These are phyloP conservation scores for Melanchra persicariae DNA, from an alignment of 2,888 invertebrate species.

Conservation along the genomic window DNA sequence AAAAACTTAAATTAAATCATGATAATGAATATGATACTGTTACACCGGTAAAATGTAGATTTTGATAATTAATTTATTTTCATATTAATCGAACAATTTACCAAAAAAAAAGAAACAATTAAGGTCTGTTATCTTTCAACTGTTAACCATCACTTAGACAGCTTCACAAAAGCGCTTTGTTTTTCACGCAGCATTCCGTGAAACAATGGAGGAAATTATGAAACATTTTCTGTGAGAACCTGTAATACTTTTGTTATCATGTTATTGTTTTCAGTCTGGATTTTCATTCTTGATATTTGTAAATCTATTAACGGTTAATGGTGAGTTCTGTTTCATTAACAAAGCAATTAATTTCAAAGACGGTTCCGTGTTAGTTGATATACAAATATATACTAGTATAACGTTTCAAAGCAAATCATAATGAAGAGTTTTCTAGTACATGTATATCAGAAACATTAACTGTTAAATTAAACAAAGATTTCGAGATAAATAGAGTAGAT, in stretches of 20 bases:
- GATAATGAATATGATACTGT: no score
- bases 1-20: no score
- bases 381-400: no score
- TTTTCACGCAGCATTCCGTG: background rate
- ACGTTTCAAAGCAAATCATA: background rate
- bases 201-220: conserved; percentile 1
- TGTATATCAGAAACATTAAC: background rate
- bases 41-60: no score
- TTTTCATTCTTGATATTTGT: background rate
- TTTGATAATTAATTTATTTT: no score
- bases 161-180: conserved; percentile 24
- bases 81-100: no score
- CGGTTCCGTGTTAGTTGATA: no score
- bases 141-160: conserved; percentile 15
- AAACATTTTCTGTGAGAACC: conserved; percentile 17
- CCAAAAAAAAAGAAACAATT: no score
- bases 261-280: background rate
- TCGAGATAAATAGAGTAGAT: background rate
- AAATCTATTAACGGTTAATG: background rate
- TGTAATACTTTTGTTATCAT: background rate
- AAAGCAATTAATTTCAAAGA: background rate
- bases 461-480: background rate
- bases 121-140: conserved; percentile 15
- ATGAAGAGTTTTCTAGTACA: background rate
- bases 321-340: background rate